Conservation (phyloP, 64 coral and sea anemone genomes). For the Montipora cactus region DNA sequence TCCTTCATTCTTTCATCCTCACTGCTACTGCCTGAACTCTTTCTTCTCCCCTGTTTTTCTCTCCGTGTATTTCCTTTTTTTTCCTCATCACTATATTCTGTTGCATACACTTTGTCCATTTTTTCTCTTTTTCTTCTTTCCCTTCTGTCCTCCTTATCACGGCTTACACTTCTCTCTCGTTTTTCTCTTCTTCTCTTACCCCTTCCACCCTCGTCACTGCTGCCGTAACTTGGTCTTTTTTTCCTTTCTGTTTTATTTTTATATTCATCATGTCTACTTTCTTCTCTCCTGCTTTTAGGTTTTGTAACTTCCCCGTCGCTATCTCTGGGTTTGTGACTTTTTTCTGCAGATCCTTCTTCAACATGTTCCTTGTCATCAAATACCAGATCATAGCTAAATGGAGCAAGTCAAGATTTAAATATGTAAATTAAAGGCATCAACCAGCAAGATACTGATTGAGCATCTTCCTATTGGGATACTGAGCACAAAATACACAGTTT, state of each 20-base stretch:
- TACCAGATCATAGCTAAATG: constrained; percentile 77
- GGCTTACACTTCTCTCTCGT: constrained; percentile 6
- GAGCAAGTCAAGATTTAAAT: not conserved
- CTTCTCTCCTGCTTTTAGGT: not conserved
- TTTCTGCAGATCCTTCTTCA: constrained; percentile 9
- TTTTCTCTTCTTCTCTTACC: constrained; percentile 5
- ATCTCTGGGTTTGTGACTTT: constrained; percentile 50
- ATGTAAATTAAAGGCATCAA: no score
- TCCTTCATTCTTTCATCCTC: constrained; percentile 16
- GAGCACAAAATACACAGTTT: no score
- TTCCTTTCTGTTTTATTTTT: constrained; percentile 4
- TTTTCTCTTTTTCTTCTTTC: constrained; percentile 6
- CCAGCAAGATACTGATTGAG: no score
- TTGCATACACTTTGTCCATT: not conserved
- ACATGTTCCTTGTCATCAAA: constrained; percentile 73
- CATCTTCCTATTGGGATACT: no score
- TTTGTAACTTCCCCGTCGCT: constrained; percentile 41
- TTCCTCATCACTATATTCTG: not conserved
- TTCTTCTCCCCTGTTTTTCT: not conserved
- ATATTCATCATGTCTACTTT: not conserved
- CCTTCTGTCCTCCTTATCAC: not conserved
- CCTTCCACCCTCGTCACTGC: constrained; percentile 14
- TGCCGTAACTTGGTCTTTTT: constrained; percentile 24
- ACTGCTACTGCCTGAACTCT: not conserved
- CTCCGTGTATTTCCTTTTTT: constrained; percentile 17